Evolutionary conservation across 1,140 invertebrate species (phyloP).

Genomic region (Popillia japonica): DNA sequence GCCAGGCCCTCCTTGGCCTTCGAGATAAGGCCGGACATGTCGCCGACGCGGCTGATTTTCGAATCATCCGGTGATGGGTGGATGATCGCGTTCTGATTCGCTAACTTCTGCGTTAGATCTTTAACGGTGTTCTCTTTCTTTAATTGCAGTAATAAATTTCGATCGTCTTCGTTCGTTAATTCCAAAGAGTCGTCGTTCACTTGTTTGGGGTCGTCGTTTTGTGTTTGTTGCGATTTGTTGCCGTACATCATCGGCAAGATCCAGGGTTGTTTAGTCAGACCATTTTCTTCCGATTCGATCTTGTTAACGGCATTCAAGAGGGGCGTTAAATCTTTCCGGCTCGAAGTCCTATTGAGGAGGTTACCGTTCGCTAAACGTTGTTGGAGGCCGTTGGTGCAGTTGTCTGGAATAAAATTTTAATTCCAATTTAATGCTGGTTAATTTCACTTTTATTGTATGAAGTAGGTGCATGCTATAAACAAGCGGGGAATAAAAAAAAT

Average conservation of each 20-base stretch:
- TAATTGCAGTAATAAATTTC: conserved; percentile 68
- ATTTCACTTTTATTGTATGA: not conserved
- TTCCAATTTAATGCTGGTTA: not conserved
- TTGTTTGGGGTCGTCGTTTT: conserved; percentile 61
- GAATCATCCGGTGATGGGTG: conserved; percentile 64
- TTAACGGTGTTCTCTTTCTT: conserved; percentile 83
- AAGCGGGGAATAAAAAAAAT: not conserved
- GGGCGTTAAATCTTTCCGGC: conserved; percentile 67
- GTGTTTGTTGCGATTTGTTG: conserved; percentile 48
- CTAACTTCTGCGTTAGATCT: conserved; percentile 85
- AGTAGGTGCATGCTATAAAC: not conserved
- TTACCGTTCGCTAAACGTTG: conserved; percentile 66
- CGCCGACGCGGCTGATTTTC: conserved; percentile 69
- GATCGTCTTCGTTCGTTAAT: conserved; percentile 67
- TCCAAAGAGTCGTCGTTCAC: conserved; percentile 64
- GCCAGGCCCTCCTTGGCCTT: conserved; percentile 92
- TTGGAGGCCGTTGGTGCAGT: conserved; percentile 66
- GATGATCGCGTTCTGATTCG: conserved; percentile 70
- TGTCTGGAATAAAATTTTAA: conserved; percentile 58
- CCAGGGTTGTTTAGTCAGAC: conserved; percentile 70
- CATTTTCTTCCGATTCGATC: conserved; percentile 64
- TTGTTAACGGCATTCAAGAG: conserved; percentile 68
- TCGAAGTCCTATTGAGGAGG: conserved; percentile 56
- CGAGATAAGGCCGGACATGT: conserved; percentile 88
- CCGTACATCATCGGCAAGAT: conserved; percentile 60